Evolutionary conservation across 2,797 vertebrate genomes (phyloP).

Genomic region (Thaleichthys pacificus): DNA sequence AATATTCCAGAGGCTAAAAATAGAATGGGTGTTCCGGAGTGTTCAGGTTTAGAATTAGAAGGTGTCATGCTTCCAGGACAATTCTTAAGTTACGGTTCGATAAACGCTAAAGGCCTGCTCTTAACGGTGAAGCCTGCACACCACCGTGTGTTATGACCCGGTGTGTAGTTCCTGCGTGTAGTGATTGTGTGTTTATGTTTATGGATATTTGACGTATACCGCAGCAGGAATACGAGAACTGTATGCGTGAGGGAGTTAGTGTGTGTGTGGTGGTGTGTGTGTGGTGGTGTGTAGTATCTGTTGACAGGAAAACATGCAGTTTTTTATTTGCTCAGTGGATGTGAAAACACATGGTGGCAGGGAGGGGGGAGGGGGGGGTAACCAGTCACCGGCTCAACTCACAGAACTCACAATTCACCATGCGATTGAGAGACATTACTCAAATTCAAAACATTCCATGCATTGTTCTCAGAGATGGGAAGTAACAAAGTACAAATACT

Average conservation of each 20-base stretch:
- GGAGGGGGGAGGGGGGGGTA: too few relatives aligned
- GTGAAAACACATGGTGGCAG: slow-evolving; percentile 52
- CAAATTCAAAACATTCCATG: too few relatives aligned
- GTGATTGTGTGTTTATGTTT: slow-evolving; percentile 28
- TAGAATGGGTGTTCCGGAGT: slow-evolving; percentile 70
- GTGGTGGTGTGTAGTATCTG: slow-evolving; percentile 56
- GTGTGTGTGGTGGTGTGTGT: slow-evolving; percentile 39
- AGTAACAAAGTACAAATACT: too few relatives aligned
- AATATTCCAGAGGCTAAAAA: slow-evolving; percentile 68
- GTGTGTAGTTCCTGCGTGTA: slow-evolving; percentile 30
- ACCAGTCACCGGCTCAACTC: too few relatives aligned
- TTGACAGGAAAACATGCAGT: slow-evolving; percentile 72
- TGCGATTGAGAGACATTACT: too few relatives aligned
- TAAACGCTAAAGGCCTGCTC: slow-evolving; percentile 66
- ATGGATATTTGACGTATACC: not conserved
- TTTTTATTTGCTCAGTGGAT: slow-evolving; percentile 70
- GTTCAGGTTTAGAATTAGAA: slow-evolving; percentile 79
- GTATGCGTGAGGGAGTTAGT: not conserved
- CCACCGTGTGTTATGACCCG: slow-evolving; percentile 10
- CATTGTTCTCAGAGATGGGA: too few relatives aligned
- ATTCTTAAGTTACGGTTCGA: slow-evolving; percentile 78
- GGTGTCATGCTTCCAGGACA: slow-evolving; percentile 76
- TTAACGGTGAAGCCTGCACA: slow-evolving; percentile 64
- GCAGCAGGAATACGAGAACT: not conserved
- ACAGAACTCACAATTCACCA: too few relatives aligned